phyloP scores from a whole-genome alignment of 2,797 vertebrate species.

The Staurois parvus region DNA sequence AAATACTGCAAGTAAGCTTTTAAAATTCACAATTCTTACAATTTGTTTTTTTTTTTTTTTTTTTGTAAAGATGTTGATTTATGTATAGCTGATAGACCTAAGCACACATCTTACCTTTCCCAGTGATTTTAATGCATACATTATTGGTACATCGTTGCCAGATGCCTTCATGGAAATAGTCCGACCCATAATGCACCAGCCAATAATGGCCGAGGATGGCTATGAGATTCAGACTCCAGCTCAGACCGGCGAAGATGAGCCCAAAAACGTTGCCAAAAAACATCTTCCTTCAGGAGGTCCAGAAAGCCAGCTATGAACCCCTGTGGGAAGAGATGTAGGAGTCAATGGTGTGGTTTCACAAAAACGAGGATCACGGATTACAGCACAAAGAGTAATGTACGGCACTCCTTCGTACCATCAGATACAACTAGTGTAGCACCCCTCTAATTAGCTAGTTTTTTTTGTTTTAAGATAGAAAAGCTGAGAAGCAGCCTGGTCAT shows the following conservation, averaged over 20 bases:
- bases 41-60: no score
- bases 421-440: no score
- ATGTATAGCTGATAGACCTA: neutral
- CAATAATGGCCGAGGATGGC: slow-evolving; percentile 42
- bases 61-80: no score
- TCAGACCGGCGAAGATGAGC: neutral
- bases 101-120: neutral
- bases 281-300: neutral
- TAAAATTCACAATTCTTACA: no score
- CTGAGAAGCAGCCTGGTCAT: no score
- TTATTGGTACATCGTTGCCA: slow-evolving; percentile 45
- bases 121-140: neutral
- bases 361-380: no score
- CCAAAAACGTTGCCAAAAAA: slow-evolving; percentile 5
- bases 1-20: no score
- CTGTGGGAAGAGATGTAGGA: neutral
- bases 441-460: no score
- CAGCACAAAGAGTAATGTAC: no score
- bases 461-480: no score
- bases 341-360: no score
- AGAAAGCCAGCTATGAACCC: neutral
- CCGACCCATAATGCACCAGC: slow-evolving; percentile 26
- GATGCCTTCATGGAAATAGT: slow-evolving; percentile 18
- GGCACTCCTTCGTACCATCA: no score
- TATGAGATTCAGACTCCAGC: neutral